These are phyloP conservation scores for Motacilla tschutschensis DNA, from an alignment of 2,113 vertebrate genomes.

Conservation along the genomic window DNA sequence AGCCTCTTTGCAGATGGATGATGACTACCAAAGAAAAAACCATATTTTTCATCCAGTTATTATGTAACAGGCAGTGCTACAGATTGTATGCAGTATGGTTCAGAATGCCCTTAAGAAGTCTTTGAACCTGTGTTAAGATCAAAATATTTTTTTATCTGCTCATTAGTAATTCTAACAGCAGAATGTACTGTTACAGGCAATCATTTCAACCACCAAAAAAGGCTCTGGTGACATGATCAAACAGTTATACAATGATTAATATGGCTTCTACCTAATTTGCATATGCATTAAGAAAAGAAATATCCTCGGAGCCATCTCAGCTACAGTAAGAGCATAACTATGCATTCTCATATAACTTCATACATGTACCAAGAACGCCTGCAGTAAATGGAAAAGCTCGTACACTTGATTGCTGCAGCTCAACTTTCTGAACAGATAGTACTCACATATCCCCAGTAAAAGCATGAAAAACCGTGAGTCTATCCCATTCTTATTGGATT, in stretches of 20 bases:
- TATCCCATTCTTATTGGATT: neutral
- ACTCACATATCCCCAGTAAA: slow-evolving; percentile 23
- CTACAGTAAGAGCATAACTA: slow-evolving; percentile 11
- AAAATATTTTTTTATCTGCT: neutral
- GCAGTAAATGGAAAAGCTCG: neutral
- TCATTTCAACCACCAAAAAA: neutral
- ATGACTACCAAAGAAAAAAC: neutral
- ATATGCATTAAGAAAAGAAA: slow-evolving; percentile 53
- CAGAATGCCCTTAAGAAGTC: neutral
- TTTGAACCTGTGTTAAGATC: neutral
- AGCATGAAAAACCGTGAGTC: slow-evolving; percentile 15
- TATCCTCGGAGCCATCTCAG: slow-evolving; percentile 12
- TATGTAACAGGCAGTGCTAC: neutral
- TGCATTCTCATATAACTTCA: neutral
- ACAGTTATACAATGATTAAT: slow-evolving; percentile 54
- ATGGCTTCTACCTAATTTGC: slow-evolving; percentile 63
- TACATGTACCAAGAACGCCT: neutral
- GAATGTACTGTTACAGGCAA: neutral
- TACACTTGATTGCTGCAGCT: neutral
- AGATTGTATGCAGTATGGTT: neutral
- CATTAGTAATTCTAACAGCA: neutral
- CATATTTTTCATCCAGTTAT: neutral
- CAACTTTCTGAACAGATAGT: neutral
- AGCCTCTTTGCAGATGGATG: neutral
- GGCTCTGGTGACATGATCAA: slow-evolving; percentile 29